Conservation (phyloP, 2,113 vertebrate species). For the Gyps fulvus region DNA sequence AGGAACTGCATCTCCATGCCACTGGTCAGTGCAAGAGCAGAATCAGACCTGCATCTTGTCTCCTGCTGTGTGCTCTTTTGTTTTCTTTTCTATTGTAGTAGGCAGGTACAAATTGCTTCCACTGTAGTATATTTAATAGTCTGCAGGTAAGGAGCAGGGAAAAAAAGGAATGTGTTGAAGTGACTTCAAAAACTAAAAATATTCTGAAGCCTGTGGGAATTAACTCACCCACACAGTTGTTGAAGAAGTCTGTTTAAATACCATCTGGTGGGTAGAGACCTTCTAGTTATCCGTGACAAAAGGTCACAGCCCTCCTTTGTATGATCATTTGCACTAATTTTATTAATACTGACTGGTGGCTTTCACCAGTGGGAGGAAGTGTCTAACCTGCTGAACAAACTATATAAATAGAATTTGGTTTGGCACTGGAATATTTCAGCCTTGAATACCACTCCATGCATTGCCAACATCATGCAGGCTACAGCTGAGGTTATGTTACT, state of each 20-base stretch:
- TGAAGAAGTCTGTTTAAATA: neutral
- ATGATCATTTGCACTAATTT: neutral
- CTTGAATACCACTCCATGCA: neutral
- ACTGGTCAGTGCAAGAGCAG: neutral
- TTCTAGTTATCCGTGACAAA: neutral
- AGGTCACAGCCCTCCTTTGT: neutral
- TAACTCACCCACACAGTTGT: neutral
- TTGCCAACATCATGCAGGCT: neutral
- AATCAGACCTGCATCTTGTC: neutral
- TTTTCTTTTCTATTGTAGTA: neutral
- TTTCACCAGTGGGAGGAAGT: neutral
- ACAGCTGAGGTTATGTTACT: neutral
- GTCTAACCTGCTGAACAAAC: neutral
- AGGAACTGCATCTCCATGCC: no score
- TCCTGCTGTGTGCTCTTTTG: neutral
- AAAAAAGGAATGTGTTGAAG: neutral
- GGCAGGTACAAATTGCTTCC: neutral
- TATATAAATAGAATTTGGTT: neutral
- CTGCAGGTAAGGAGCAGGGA: neutral
- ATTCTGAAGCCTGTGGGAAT: neutral
- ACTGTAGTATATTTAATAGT: neutral
- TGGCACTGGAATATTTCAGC: neutral
- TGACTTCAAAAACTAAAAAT: neutral
- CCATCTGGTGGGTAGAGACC: neutral
- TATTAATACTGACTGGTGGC: neutral